Percentiles rank a stretch among this genome's conserved stretches.
These are phyloP conservation scores for Strongylocentrotus purpuratus DNA, from an alignment of 35 echinoderm and acorn worm genomes.

Conservation along the genomic window DNA sequence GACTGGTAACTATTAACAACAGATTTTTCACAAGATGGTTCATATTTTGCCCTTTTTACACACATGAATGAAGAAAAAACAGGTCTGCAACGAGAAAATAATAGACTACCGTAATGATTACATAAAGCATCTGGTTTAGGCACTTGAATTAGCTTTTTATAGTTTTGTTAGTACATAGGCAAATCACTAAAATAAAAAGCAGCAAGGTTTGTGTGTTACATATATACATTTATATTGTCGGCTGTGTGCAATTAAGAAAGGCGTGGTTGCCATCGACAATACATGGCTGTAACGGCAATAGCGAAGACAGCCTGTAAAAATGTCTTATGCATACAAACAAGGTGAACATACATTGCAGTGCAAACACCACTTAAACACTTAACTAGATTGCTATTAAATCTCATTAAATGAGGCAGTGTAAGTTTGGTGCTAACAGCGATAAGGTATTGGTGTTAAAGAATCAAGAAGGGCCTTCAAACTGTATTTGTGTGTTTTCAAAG, in stretches of 20 bases:
- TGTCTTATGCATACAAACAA: neutral
- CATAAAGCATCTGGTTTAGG: neutral
- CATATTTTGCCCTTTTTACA: neutral
- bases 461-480: neutral
- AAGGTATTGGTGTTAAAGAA: neutral
- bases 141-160: neutral
- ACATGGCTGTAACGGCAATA: neutral
- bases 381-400: neutral
- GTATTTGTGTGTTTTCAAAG: neutral
- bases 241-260: neutral
- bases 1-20: neutral
- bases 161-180: neutral
- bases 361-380: neutral
- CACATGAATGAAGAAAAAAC: neutral
- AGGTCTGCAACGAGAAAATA: neutral
- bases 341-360: neutral
- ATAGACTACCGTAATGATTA: neutral
- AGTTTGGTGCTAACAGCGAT: neutral
- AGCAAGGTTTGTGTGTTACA: neutral
- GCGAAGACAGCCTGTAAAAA: neutral
- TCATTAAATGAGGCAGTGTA: neutral
- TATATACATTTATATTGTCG: neutral
- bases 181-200: constrained; percentile 8
- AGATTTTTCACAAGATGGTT: neutral
- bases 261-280: neutral